Evolutionary conservation across 2,888 invertebrate genomes (phyloP).

Genomic region (Periphyllus acericola): DNA sequence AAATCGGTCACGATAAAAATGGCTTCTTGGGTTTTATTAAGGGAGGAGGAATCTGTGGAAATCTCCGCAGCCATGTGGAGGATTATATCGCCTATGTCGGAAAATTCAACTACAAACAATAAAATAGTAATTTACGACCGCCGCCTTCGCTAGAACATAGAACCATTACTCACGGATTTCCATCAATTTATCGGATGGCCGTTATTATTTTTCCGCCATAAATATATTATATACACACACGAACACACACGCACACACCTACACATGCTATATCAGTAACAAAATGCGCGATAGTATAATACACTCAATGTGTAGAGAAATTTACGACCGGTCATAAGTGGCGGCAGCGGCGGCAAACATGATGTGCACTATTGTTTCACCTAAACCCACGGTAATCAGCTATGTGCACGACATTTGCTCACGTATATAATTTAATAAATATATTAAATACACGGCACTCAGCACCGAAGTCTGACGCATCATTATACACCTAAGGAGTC

Average conservation of each 20-base stretch:
- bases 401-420: background rate
- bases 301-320: background rate
- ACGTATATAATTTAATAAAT: background rate
- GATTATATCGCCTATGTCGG: background rate
- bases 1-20: background rate
- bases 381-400: background rate
- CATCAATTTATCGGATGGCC: background rate
- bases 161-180: conserved; percentile 11
- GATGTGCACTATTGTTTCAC: background rate
- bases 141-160: background rate
- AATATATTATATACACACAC: background rate
- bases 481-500: background rate
- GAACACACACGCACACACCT: no score
- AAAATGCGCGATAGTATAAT: background rate
- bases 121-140: conserved; percentile 20
- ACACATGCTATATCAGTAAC: background rate
- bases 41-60: background rate
- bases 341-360: background rate
- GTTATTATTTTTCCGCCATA: conserved; percentile 17
- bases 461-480: background rate
- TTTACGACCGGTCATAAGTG: background rate
- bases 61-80: background rate
- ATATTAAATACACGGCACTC: background rate
- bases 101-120: conserved; percentile 32
- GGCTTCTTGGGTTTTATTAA: background rate